Percentiles rank a stretch among this genome's conserved stretches.
Evolutionary conservation across 2,797 vertebrate species (phyloP).

Genomic region (Ptychadena robeensis): DNA sequence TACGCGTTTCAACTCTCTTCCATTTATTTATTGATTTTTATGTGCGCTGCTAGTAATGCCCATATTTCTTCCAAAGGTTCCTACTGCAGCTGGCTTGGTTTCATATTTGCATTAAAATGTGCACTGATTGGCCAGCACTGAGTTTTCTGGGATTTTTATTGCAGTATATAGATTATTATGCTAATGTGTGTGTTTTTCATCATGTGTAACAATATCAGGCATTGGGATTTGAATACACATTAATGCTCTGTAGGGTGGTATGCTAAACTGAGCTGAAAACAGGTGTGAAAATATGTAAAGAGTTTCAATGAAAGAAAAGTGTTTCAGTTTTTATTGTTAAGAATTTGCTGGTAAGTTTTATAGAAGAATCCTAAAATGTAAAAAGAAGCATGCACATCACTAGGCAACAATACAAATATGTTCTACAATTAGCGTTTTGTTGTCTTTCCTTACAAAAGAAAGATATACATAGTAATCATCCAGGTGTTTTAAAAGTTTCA

Average conservation of each 20-base stretch:
- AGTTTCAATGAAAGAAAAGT: no score
- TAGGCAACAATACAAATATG: no score
- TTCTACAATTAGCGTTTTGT: no score
- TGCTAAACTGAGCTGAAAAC: background rate
- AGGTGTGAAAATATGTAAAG: background rate
- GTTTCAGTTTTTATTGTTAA: no score
- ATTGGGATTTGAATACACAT: background rate
- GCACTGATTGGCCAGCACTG: background rate
- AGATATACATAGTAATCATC: no score
- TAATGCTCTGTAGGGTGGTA: background rate
- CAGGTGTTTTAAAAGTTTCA: no score
- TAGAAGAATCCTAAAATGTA: no score
- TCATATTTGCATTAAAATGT: background rate
- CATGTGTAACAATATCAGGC: background rate
- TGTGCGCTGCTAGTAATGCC: background rate
- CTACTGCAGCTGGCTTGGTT: background rate
- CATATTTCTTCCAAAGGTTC: background rate
- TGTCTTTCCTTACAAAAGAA: no score
- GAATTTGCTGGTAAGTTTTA: no score
- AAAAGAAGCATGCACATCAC: no score
- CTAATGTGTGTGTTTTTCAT: background rate
- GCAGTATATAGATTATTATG: background rate
- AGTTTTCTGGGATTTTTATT: background rate
- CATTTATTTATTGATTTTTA: slow-evolving; percentile 9
- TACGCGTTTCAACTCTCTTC: background rate